Evolutionary conservation across 2,888 invertebrate species (phyloP), one percentile per base, ranked within the genome.

Genomic region (Beris morrisii): DNA sequence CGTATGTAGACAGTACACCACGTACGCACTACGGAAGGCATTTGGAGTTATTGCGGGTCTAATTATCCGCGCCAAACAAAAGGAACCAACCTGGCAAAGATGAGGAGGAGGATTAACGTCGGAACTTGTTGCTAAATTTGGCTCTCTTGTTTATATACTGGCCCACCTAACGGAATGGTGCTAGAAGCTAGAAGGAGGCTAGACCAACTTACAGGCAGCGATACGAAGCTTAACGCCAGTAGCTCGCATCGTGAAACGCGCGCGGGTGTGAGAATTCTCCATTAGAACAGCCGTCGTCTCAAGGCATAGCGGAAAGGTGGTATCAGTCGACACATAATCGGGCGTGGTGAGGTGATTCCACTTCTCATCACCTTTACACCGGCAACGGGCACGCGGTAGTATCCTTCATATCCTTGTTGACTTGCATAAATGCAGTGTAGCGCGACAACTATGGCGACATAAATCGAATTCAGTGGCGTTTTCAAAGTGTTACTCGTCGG

Each of bases 51-150:
- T 28, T 15, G 28, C 44, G 44, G 13, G 28, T 9, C 22, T 6
- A 61, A 61, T 50, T 50, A 52, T 52, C 50, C 30, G 45, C 22
- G 46, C 15, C 31, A 12, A 30, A 46, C 30, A 59, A 15, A 46
- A 59, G 28, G 58, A 59, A 12, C 31, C 28, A 28, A 38, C 28
- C 22, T 13, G n/a, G 30, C 46, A 46, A 38, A 48, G 46, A 59
- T 48, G 13, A 30, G 48, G 31, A 13, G 48, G 30, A 46, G 48
- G 58, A 50, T 38, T 50, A 61, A 50, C 38, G 61, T 46, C 61
- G 61, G 44, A 52, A 61, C 61, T 61, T 61, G 61, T 61, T 61
- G 61, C 61, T 61, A 61, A 61, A 50, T 61, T 61, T 61, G 61
- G 61, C 38, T 15, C 15, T 22, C 32, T 48, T 48, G 31, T 45